Percentiles rank a stretch among this genome's conserved stretches.
Conservation (phyloP, 1,140 invertebrate species). For the Drosophila nasuta region DNA sequence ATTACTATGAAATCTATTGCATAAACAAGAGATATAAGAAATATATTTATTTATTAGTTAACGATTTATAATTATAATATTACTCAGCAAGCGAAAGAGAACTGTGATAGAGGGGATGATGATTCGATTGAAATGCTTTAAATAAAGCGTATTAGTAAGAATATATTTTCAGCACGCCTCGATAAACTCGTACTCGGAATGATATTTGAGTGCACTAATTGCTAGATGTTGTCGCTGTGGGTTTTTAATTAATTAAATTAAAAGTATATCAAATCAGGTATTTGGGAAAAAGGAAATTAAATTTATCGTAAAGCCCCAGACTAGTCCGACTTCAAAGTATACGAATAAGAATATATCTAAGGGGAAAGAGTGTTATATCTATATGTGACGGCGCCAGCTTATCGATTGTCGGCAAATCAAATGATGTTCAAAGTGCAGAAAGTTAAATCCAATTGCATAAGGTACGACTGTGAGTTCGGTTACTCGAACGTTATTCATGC, state of each 20-base stretch:
- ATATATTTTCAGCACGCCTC: conserved; percentile 12
- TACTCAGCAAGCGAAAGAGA: background rate
- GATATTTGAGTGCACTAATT: conserved; percentile 36
- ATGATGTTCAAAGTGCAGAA: conserved; percentile 70
- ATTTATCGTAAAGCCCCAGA: conserved; percentile 41
- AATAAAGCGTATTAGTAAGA: background rate
- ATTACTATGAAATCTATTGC: background rate
- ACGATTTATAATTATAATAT: background rate
- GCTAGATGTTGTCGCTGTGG: conserved; percentile 43
- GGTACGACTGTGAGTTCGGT: too few relatives aligned
- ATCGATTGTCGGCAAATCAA: conserved; percentile 61
- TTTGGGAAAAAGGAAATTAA: conserved; percentile 63
- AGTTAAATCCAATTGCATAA: conserved; percentile 9
- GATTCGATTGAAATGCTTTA: conserved; percentile 4
- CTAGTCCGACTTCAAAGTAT: background rate
- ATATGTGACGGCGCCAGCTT: conserved; percentile 55
- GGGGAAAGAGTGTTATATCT: conserved; percentile 4
- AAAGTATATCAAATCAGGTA: conserved; percentile 54
- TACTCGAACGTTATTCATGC: background rate
- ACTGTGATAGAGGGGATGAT: background rate
- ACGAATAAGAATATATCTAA: conserved; percentile 16
- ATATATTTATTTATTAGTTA: background rate
- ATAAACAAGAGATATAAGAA: background rate
- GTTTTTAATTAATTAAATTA: conserved; percentile 72
- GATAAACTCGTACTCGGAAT: background rate